A percentile compares a stretch with the other conserved stretches of the same genome.
Evolutionary conservation across 1,140 invertebrate genomes (phyloP).

Genomic region (Meteorus sp.): DNA sequence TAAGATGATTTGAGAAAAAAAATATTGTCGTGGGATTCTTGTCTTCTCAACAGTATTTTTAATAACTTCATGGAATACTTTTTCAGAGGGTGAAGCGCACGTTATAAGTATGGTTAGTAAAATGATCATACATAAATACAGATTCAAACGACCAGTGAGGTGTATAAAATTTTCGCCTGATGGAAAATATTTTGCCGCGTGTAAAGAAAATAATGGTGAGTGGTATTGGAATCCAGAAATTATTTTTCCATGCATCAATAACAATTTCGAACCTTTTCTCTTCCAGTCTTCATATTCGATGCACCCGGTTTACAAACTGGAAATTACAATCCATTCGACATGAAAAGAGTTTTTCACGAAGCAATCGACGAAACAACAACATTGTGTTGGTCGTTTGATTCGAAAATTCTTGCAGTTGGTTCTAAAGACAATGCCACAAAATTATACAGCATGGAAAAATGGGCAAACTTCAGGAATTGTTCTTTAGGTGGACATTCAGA

Average conservation of each 20-base stretch:
- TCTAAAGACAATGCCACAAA: conserved; percentile 85
- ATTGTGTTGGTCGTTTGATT: conserved; percentile 91
- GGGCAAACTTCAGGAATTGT: conserved; percentile 72
- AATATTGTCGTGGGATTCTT: conserved; percentile 8
- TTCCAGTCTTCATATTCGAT: conserved; percentile 83
- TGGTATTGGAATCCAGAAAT: conserved; percentile 10
- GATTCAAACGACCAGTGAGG: conserved; percentile 76
- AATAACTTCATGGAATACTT: conserved; percentile 16
- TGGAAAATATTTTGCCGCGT: conserved; percentile 89
- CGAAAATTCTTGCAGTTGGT: conserved; percentile 80
- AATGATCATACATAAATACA: conserved; percentile 80
- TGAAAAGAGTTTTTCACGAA: conserved; percentile 81
- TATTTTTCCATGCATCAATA: not conserved
- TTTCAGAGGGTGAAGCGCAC: conserved; percentile 81
- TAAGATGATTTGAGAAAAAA: conserved; percentile 48
- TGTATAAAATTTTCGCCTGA: conserved; percentile 91
- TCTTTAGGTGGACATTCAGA: conserved; percentile 82
- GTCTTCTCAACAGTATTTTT: too few species aligned
- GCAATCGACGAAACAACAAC: conserved; percentile 80
- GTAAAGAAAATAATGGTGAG: conserved; percentile 78
- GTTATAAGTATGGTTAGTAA: conserved; percentile 87
- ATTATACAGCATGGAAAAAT: conserved; percentile 76
- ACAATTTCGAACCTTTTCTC: conserved; percentile 21
- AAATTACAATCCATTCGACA: conserved; percentile 85
- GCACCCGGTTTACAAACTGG: conserved; percentile 77